phyloP scores from a whole-genome alignment of 2,888 invertebrate genomes.

The Stramonita haemastoma region DNA sequence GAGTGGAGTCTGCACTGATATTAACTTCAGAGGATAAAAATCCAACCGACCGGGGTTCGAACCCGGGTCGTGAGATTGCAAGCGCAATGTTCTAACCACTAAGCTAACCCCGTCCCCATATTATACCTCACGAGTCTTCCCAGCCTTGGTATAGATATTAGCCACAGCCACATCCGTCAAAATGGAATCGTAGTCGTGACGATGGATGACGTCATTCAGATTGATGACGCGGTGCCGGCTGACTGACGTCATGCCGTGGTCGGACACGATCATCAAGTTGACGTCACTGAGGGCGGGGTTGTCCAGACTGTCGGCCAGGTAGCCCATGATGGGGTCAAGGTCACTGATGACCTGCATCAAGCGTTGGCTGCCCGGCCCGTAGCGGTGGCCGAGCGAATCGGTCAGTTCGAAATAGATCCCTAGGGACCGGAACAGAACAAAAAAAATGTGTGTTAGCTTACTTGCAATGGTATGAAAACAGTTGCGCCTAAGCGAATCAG shows the following conservation, averaged over 20 bases:
- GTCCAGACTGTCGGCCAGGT: conserved; percentile 32
- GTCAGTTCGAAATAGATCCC: conserved; percentile 59
- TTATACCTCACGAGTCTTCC: conserved; percentile 25
- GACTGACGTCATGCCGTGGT: conserved; percentile 65
- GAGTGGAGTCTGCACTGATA: too few species aligned
- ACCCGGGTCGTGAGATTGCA: too few species aligned
- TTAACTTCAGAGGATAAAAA: too few species aligned
- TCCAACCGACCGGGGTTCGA: too few species aligned
- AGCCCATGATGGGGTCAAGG: conserved; percentile 38
- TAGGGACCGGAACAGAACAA: conserved; percentile 30
- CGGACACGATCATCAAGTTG: conserved; percentile 59
- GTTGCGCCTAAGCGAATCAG: too few species aligned
- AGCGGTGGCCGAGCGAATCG: conserved; percentile 56
- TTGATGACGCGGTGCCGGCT: conserved; percentile 43
- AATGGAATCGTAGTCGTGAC: conserved; percentile 28
- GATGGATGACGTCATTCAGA: conserved; percentile 28
- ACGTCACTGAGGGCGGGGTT: conserved; percentile 49
- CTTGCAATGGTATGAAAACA: not conserved
- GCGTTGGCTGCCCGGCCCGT: conserved; percentile 54
- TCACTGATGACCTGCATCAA: conserved; percentile 40
- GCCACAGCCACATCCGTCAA: conserved; percentile 36
- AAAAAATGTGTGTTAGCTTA: not conserved
- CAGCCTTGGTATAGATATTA: conserved; percentile 36
- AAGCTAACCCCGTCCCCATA: too few species aligned
- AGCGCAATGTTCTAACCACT: too few species aligned